phyloP scores from a whole-genome alignment of 2,113 vertebrate species.

The Lagopus leucura region DNA sequence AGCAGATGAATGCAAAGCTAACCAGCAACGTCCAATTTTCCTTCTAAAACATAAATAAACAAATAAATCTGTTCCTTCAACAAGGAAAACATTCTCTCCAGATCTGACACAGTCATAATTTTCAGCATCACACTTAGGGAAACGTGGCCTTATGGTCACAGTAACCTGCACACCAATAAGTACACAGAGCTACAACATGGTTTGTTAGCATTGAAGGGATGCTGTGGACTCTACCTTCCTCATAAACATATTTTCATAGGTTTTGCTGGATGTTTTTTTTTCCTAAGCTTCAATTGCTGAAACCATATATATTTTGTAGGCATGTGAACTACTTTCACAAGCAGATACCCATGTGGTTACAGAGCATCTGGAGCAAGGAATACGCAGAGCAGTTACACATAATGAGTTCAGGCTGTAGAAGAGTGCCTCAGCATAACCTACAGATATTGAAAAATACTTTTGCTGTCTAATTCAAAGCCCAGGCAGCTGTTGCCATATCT shows the following conservation, averaged over 20 bases:
- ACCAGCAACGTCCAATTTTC: background rate
- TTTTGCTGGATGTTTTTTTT: background rate
- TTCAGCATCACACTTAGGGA: background rate
- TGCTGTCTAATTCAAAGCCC: background rate
- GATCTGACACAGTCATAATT: background rate
- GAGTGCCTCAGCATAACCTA: background rate
- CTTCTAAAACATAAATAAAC: background rate
- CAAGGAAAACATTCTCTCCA: background rate
- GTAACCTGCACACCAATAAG: background rate
- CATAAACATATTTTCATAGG: background rate
- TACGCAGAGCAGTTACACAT: background rate
- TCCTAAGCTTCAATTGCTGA: background rate
- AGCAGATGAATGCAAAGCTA: background rate
- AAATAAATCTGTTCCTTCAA: background rate
- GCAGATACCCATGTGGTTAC: too few relatives aligned
- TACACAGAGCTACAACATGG: background rate
- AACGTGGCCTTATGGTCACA: background rate
- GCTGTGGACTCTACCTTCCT: background rate
- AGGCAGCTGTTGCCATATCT: background rate
- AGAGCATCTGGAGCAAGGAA: too few relatives aligned
- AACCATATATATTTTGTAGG: too few relatives aligned
- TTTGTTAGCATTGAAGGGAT: background rate
- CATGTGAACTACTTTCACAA: too few relatives aligned
- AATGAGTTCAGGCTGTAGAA: background rate
- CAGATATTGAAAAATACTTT: background rate